Evolutionary conservation across 2,797 vertebrate genomes (phyloP).

Genomic region (Botia kubotai): DNA sequence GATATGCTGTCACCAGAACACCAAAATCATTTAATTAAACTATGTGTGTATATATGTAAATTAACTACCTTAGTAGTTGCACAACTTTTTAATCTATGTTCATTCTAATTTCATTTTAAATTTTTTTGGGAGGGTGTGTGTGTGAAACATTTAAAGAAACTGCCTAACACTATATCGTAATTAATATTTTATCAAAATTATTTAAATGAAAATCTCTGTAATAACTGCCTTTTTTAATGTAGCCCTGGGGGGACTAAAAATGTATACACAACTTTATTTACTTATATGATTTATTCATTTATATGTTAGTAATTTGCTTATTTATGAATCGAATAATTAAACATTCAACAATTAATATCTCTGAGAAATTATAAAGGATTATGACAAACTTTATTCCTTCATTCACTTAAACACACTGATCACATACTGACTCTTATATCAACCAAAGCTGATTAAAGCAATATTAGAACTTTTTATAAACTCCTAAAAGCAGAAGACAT

Average conservation of each 20-base stretch:
- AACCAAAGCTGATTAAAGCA: background rate
- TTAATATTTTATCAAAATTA: background rate
- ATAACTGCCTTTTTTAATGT: background rate
- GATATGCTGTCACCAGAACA: conserved; percentile 17
- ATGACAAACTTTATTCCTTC: no score
- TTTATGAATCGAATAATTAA: background rate
- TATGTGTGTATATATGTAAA: background rate
- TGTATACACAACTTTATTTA: background rate
- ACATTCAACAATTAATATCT: background rate
- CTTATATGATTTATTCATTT: background rate
- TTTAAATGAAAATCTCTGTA: background rate
- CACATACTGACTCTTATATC: background rate
- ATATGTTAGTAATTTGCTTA: background rate
- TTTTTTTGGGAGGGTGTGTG: background rate
- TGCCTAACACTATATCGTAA: background rate
- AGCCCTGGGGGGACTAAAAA: background rate
- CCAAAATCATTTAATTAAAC: background rate
- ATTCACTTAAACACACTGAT: background rate
- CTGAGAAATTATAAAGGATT: no score
- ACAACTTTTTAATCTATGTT: background rate
- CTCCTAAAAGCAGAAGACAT: background rate
- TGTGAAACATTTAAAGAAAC: background rate
- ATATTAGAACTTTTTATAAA: background rate
- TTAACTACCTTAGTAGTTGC: background rate
- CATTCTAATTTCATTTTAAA: background rate